Percentiles rank a stretch among this genome's conserved stretches.
phyloP scores from a whole-genome alignment of 1,140 invertebrate species.

The Anagrus nilaparvatae region DNA sequence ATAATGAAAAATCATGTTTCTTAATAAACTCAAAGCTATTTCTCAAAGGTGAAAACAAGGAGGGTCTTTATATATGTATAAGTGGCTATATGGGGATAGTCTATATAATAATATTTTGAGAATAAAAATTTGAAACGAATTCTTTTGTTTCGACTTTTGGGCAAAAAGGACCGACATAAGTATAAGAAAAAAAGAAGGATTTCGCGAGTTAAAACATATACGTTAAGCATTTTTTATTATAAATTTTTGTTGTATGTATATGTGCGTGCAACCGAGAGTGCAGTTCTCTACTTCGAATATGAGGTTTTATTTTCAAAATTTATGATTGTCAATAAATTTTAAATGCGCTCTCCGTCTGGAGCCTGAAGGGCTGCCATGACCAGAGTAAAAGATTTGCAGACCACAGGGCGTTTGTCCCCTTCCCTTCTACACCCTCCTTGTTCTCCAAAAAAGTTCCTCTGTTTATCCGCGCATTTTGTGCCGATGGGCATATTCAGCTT shows the following conservation, averaged over 20 bases:
- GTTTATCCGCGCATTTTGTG: too few relatives aligned
- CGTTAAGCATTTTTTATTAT: too few relatives aligned
- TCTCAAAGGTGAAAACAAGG: slow-evolving; percentile 16
- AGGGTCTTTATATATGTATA: too few relatives aligned
- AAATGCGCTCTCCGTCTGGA: slow-evolving; percentile 45
- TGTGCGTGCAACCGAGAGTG: slow-evolving; percentile 16
- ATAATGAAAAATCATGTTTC: slow-evolving; percentile 16
- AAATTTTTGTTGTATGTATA: too few relatives aligned
- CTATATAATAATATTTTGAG: too few relatives aligned
- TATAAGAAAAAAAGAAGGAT: slow-evolving; percentile 4
- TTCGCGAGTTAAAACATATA: too few relatives aligned
- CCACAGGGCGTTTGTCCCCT: slow-evolving; percentile 19
- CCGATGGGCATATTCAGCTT: too few relatives aligned
- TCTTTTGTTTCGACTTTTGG: slow-evolving; percentile 39
- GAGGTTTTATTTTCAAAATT: slow-evolving; percentile 48
- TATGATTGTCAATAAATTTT: slow-evolving; percentile 48
- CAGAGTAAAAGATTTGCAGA: slow-evolving; percentile 21
- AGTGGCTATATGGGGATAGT: too few relatives aligned
- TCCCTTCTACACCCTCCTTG: slow-evolving; percentile 6
- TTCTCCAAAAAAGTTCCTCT: too few relatives aligned
- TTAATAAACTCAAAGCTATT: slow-evolving; percentile 15
- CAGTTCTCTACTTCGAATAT: slow-evolving; percentile 38
- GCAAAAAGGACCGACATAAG: slow-evolving; percentile 24
- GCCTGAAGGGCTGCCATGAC: slow-evolving; percentile 39
- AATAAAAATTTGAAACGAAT: slow-evolving; percentile 38